Conservation (phyloP, 2,888 invertebrate genomes). For the Anticlea derivata region DNA sequence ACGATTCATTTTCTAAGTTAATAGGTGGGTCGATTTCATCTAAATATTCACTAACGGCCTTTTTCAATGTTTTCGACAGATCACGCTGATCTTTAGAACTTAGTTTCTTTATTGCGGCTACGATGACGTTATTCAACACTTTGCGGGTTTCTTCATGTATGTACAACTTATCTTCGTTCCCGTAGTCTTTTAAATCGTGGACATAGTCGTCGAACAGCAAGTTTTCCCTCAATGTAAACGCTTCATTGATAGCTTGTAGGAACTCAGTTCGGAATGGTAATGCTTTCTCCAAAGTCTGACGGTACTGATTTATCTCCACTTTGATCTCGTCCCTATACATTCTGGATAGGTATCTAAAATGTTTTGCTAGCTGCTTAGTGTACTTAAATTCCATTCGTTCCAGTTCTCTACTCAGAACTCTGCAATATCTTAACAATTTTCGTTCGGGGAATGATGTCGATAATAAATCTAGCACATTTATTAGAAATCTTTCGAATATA, state of each 20-base stretch:
- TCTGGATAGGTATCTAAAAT: constrained; percentile 44
- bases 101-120: constrained; percentile 35
- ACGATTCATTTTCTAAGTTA: background rate
- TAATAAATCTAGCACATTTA: constrained; percentile 46
- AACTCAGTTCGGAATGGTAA: constrained; percentile 43
- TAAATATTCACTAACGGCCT: constrained; percentile 50
- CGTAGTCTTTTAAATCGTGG: constrained; percentile 39
- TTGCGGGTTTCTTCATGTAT: constrained; percentile 39
- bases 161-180: constrained; percentile 29
- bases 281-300: constrained; percentile 38
- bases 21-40: background rate
- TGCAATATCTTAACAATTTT: constrained; percentile 47
- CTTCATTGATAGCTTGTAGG: constrained; percentile 51
- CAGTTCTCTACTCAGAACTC: constrained; percentile 44
- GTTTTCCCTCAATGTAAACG: constrained; percentile 51
- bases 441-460: constrained; percentile 43
- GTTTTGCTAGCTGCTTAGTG: constrained; percentile 44
- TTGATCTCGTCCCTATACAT: constrained; percentile 45
- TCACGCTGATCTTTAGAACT: constrained; percentile 33
- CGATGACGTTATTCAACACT: constrained; percentile 40
- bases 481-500: constrained; percentile 59
- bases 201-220: constrained; percentile 56
- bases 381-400: constrained; percentile 39
- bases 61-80: constrained; percentile 43
- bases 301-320: constrained; percentile 42